Base-by-base conservation (phyloP, 2,888 invertebrate genomes). In the Cylindroiulus punctatus region DNA sequence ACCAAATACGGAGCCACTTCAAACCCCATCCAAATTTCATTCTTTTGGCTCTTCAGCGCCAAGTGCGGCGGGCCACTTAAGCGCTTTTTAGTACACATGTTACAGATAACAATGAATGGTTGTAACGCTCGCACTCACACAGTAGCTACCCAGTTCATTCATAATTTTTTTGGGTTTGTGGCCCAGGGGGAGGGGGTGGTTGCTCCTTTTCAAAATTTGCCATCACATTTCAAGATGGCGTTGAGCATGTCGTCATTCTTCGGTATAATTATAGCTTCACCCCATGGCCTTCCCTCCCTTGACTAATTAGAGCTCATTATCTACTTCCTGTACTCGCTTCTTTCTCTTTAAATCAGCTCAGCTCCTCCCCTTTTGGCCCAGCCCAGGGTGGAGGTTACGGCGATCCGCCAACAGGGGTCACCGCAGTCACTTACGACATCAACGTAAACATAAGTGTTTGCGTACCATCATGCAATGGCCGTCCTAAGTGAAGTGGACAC, bases 251-350 rank as follows among this genome's bases (percentile, higher is more conserved):
- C 85, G 85, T 85, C 85, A 81, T 85, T 44, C 81, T 42, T 44
- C n/a, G 52, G 47, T 85, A 44, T 85, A 85, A 85, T 85, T 85
- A 85, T 36, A 36, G 81, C 22, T 82, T 86, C 86, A 86, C 82
- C 86, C 44, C 82, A 32, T 30, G 44, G 52, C 81, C 82, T 42
- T 42, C 44, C 82, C 82, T 82, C 81, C 44, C 82, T 82, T 83
- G 86, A 86, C 86, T 86, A 86, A 86, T 86, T 86, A 86, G 82
- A 82, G 86, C 81, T 86, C 82, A 86, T 86, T 86, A 86, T 82
- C 44, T 42, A 86, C 82, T 86, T 86, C 86, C 86, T 81, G 86
- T 86, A 52, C 76, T 76, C 52, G 65, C 12, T 85, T 36, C 19
- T 65, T 85, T 76, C 52, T 85, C 76, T 85, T 76, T 30, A 65